These are phyloP conservation scores for Caprella mutica DNA, from an alignment of 2,888 invertebrate species.

Conservation along the genomic window DNA sequence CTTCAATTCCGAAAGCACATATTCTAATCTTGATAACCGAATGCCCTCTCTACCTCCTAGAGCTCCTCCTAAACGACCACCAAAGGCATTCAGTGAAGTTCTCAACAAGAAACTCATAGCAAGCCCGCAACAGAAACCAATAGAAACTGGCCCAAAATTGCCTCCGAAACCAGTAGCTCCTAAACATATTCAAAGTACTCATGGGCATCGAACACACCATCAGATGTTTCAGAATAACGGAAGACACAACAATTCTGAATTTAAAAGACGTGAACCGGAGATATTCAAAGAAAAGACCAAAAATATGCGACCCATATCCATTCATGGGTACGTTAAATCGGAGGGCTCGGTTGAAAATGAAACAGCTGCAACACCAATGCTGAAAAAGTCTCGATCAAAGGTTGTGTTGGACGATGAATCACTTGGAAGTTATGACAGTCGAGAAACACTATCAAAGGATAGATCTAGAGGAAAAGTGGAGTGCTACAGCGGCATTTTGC, in stretches of 20 bases:
- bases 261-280: too few relatives aligned
- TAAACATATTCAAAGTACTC: too few relatives aligned
- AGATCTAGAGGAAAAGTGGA: not conserved
- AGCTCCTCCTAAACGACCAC: not conserved
- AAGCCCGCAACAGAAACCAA: too few relatives aligned
- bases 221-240: too few relatives aligned
- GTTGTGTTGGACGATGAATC: not conserved
- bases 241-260: too few relatives aligned
- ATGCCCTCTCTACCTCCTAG: not conserved
- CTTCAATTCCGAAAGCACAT: not conserved
- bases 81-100: not conserved
- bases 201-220: too few relatives aligned
- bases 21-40: not conserved
- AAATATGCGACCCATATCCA: not conserved
- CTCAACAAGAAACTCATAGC: too few relatives aligned
- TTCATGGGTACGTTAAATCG: not conserved
- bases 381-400: conserved; percentile 1
- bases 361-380: not conserved
- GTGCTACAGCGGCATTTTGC: conserved; percentile 3
- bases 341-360: conserved; percentile 1
- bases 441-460: conserved; percentile 49
- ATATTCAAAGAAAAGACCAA: not conserved
- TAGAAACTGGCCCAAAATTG: too few relatives aligned
- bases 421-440: conserved; percentile 82
- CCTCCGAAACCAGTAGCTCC: too few relatives aligned